These are phyloP conservation scores for Orchesellides sinensis DNA, from an alignment of 2,888 invertebrate species.

Conservation along the genomic window DNA sequence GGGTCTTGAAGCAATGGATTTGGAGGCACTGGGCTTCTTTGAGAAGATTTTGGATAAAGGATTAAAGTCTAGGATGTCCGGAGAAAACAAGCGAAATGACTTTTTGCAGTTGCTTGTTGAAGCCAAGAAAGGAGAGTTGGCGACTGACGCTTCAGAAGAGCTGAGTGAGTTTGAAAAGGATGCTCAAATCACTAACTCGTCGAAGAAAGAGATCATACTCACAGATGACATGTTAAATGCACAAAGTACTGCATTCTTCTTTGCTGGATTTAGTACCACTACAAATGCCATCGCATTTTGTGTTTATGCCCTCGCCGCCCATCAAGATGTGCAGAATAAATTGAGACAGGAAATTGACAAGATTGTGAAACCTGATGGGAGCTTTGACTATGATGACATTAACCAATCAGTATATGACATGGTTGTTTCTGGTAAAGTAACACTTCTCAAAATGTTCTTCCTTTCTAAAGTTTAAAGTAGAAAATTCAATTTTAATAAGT, in stretches of 20 bases:
- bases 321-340: slow-evolving; percentile 40
- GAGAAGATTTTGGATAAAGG: neutral
- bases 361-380: neutral
- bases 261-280: slow-evolving; percentile 10
- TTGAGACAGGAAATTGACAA: slow-evolving; percentile 13
- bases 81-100: neutral
- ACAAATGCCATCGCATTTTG: slow-evolving; percentile 10
- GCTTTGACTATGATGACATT: slow-evolving; percentile 4
- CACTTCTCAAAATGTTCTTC: neutral
- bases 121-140: neutral
- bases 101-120: neutral
- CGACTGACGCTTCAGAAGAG: neutral
- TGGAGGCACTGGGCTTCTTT: neutral
- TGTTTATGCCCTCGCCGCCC: slow-evolving; percentile 32
- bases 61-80: slow-evolving; percentile 14
- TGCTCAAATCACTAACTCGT: neutral
- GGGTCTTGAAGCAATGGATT: slow-evolving; percentile 15
- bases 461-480: neutral
- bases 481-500: neutral
- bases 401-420: neutral
- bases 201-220: neutral
- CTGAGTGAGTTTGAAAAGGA: slow-evolving; percentile 28
- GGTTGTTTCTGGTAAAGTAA: neutral
- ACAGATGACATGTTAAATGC: slow-evolving; percentile 20
- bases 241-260: slow-evolving; percentile 14